phyloP scores from a whole-genome alignment of 2,888 invertebrate genomes.

The Taphrorychus bicolor region DNA sequence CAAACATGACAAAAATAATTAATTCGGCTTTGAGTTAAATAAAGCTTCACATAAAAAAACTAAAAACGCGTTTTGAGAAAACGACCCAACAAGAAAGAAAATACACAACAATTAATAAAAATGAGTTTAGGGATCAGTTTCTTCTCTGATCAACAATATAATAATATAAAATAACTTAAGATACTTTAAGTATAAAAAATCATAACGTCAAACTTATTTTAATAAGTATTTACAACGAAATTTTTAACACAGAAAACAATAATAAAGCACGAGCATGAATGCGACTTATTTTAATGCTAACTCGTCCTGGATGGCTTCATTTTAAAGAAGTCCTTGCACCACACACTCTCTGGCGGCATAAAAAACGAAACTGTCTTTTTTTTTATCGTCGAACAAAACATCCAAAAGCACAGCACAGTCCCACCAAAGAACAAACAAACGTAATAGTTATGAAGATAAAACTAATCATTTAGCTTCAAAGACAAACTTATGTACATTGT shows the following conservation, averaged over 20 bases:
- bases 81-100: conserved; percentile 50
- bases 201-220: conserved; percentile 56
- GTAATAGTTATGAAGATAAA: not conserved
- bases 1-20: conserved; percentile 7
- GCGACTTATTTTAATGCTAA: not conserved
- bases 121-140: conserved; percentile 52
- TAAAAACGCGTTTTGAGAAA: conserved; percentile 42
- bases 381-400: too few species aligned
- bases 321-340: not conserved
- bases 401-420: not conserved
- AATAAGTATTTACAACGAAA: conserved; percentile 56
- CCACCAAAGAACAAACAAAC: not conserved
- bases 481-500: conserved; percentile 37
- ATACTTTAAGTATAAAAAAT: conserved; percentile 54
- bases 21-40: not conserved
- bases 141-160: conserved; percentile 49
- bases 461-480: conserved; percentile 13
- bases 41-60: not conserved
- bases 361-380: too few species aligned
- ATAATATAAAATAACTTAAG: conserved; percentile 48
- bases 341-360: too few species aligned
- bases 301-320: not conserved
- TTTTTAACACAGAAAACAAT: conserved; percentile 37
- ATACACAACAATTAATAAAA: conserved; percentile 56
- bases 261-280: not conserved